Evolutionary conservation across 1,140 invertebrate species (phyloP).

Genomic region (Drosophila pseudoobscura): DNA sequence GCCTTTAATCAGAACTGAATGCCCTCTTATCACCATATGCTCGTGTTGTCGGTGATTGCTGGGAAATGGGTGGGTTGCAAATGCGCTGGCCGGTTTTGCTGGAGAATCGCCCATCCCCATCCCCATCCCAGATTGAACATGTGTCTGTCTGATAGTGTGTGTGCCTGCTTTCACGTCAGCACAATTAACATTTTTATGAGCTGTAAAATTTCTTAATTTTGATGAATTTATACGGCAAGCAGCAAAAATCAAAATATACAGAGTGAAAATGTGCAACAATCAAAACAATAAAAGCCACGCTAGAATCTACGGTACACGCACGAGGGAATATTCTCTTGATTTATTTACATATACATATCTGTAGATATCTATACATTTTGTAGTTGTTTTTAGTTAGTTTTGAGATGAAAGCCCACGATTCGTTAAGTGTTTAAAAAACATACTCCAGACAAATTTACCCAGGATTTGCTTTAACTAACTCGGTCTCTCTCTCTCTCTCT

Average conservation of each 20-base stretch:
- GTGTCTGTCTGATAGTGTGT: conserved; percentile 10
- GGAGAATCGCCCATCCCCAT: conserved; percentile 30
- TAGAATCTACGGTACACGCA: conserved; percentile 2
- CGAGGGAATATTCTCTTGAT: conserved; percentile 5
- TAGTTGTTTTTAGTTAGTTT: conserved; percentile 2
- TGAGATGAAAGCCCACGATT: too few relatives aligned
- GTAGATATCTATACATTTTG: conserved; percentile 1
- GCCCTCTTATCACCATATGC: conserved; percentile 66
- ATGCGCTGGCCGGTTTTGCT: conserved; percentile 30
- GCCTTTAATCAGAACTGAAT: conserved; percentile 61
- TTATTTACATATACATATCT: conserved; percentile 14
- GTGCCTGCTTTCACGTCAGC: conserved; percentile 51
- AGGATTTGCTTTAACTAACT: too few relatives aligned
- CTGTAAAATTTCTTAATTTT: conserved; percentile 77
- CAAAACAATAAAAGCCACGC: conserved; percentile 36
- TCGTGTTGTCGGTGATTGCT: conserved; percentile 6
- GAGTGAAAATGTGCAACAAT: conserved; percentile 49
- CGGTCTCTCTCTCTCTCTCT: too few relatives aligned
- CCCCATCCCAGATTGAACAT: conserved; percentile 5
- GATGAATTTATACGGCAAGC: conserved; percentile 66
- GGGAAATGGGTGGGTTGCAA: conserved; percentile 11
- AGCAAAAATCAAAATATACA: conserved; percentile 36
- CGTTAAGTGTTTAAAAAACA: too few relatives aligned
- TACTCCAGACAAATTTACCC: too few relatives aligned
- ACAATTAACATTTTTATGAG: conserved; percentile 71